Base-by-base conservation (phyloP, 2,113 vertebrate species). In the Pipra filicauda region DNA sequence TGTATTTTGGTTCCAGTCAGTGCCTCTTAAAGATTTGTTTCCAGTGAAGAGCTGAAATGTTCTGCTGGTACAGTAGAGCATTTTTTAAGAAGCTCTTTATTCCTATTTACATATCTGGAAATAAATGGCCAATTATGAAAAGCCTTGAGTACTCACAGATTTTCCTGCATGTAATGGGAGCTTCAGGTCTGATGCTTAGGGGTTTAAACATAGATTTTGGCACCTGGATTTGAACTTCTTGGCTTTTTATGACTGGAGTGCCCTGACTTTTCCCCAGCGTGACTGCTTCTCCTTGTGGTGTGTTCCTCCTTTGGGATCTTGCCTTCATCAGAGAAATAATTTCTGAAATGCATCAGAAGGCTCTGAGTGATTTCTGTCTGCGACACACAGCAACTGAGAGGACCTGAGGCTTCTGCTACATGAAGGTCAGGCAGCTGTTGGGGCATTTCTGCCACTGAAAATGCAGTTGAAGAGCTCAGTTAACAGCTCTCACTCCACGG, bases 341-440 rank as follows among this genome's bases (percentile, higher is more conserved):
- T 88, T 73, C 83, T 91, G 59, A 48, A 95, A 79, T 28, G 44
- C 74, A 41, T 44, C 70, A 48, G 37, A 65, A 77, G 37, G 41
- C 46, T 57, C 46, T 13, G 27, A 48, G 62, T 35, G 28, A 44
- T 84, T 77, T 93, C 46, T 66, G 28, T 16, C 91, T 62, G 77
- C 46, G 61, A 73, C 74, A 88, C 39, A 54, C 18, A 66, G 37
- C 46, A 62, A 43, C 52, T 54, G 71, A 57, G 51, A 44, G 69
- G 77, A 85, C 52, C 70, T 51, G 73, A 80, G 58, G 28, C 55
- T 70, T 75, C 44, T 86, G 54, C 49, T 46, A 1, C 51, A 33
- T 19, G 77, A 89, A 91, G 91, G 85, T 95, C 66, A 87, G 55
- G 77, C 81, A 85, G 88, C 70, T 94, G 51, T 77, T 62, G 52